Base-by-base conservation (phyloP, 2,888 invertebrate genomes). In the Aphodius granarius region DNA sequence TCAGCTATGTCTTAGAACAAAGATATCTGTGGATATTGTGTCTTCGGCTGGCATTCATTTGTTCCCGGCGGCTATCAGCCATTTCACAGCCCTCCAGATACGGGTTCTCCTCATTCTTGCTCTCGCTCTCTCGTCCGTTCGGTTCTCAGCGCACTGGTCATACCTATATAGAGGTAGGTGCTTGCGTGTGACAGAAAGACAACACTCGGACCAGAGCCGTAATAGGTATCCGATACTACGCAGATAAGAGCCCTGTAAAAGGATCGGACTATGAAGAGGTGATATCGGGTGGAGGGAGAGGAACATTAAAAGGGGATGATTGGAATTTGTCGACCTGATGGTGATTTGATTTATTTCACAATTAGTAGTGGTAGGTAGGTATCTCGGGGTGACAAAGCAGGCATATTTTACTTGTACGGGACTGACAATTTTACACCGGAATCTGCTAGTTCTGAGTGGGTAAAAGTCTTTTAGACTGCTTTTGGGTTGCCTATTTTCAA, bases 1-100 rank as follows among this genome's bases (percentile, higher is more conserved):
- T 85, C 85, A 85, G 83, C 83, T 83, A 83, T 83, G 84, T 84
- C 84, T 84, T 85, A 84, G 85, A 86, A 86, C 85, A 86, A 86
- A 85, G 85, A 85, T 85, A 85, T 85, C 85, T 83, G 79, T 80
- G 78, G 79, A 80, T 80, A 80, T 80, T 80, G 80, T 80, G 80
- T 80, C 79, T 79, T 79, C 79, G 66, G 78, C 77, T 79, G 76
- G 77, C 78, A 78, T 78, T 78, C 80, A 78, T 79, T 77, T 78
- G 79, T 79, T 79, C 79, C 79, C 80, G 78, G 77, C 77, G 79
- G 78, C 79, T 78, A 77, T 78, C 79, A 77, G 76, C 79, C 78
- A 79, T 77, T 79, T 80, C 77, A 79, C 78, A 78, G 78, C 78
- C 78, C 79, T 78, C 75, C 72, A 75, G 72, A 76, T 72, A 23